Evolutionary conservation across 2,113 vertebrate species (phyloP).

Genomic region (Grallaria varia): DNA sequence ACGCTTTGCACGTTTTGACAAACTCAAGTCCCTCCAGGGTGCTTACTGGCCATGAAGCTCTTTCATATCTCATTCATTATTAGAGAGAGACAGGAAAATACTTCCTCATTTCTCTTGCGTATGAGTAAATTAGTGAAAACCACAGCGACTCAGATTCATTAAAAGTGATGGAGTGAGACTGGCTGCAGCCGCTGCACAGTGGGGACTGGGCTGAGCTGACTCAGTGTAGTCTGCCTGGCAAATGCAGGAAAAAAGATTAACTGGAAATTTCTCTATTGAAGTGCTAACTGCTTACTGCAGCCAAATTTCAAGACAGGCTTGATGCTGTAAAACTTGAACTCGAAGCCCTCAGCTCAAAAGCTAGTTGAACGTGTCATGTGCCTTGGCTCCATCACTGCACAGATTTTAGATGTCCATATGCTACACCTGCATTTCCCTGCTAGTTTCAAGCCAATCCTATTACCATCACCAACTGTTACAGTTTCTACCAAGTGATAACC

Average conservation of each 20-base stretch:
- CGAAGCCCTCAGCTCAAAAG: not conserved
- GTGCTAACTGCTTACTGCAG: slow-evolving; percentile 36
- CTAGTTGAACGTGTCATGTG: not conserved
- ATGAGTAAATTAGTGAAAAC: slow-evolving; percentile 71
- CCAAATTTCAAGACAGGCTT: slow-evolving; percentile 28
- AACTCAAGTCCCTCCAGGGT: slow-evolving; percentile 68
- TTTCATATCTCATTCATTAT: slow-evolving; percentile 75
- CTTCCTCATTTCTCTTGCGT: slow-evolving; percentile 60
- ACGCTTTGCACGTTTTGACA: slow-evolving; percentile 55
- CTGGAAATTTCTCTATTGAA: slow-evolving; percentile 55
- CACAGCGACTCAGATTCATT: slow-evolving; percentile 67
- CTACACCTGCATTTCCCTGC: not conserved
- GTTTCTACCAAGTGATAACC: not conserved
- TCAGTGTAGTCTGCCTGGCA: slow-evolving; percentile 38
- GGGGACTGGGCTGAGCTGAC: slow-evolving; percentile 47
- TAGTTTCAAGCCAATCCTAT: slow-evolving; percentile 3
- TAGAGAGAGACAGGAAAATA: slow-evolving; percentile 59
- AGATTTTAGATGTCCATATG: not conserved
- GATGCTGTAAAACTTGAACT: slow-evolving; percentile 27
- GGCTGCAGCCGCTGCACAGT: slow-evolving; percentile 49
- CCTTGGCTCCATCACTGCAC: not conserved
- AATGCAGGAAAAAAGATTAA: slow-evolving; percentile 33
- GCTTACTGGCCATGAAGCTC: slow-evolving; percentile 73
- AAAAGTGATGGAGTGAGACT: slow-evolving; percentile 72
- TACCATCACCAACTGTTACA: not conserved